Base-by-base conservation (phyloP, 2,888 invertebrate genomes). In the Ramazzottius varieornatus region DNA sequence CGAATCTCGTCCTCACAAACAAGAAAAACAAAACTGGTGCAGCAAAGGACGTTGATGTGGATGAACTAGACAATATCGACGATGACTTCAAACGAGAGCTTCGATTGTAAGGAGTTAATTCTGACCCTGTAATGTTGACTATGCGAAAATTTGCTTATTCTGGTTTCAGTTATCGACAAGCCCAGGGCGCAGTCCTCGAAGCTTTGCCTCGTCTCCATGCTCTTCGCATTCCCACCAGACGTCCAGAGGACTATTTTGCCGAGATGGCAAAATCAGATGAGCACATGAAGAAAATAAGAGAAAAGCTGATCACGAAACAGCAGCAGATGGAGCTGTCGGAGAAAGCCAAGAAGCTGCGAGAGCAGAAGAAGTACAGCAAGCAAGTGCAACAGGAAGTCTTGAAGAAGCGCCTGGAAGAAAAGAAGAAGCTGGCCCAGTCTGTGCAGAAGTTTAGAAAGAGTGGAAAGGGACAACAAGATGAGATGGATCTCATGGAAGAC, bases 211-310 rank as follows among this genome's bases (percentile, higher is more conserved):
- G 82, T 69, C 78, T 98, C 8, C 85, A 88, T 67, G 81, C 83
- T 46, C 74, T 88, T 2, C 83, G 83, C 32, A 78, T 93, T 64
- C 79, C 83, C 0, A 92, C 90, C 0, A 85, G 83, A 72, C 81
- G 87, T 76, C 98, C 98, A 0, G 87, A 88, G 66, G 96, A 96
- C 76, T 98, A 92, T 76, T 96, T 93, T 78, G 98, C 96, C 0
- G 90, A 98, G 80, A 98, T 98, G 98, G 91, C 90, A 0, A 98
- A 98, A 76, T 81, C 88, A 20, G 98, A 98, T 77, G 83, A 83
- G 34, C 98, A 98, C 72, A 98, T 98, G 98, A 90, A 92, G 72
- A 93, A 91, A 77, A 84, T 92, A 0, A 81, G 90, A 64, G 82
- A 85, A 72, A 85, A 84, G 72, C 75, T 93, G 33, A 80, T 88